These are phyloP conservation scores for Nomada ferruginata DNA, from an alignment of 2,888 invertebrate species.

Conservation along the genomic window DNA sequence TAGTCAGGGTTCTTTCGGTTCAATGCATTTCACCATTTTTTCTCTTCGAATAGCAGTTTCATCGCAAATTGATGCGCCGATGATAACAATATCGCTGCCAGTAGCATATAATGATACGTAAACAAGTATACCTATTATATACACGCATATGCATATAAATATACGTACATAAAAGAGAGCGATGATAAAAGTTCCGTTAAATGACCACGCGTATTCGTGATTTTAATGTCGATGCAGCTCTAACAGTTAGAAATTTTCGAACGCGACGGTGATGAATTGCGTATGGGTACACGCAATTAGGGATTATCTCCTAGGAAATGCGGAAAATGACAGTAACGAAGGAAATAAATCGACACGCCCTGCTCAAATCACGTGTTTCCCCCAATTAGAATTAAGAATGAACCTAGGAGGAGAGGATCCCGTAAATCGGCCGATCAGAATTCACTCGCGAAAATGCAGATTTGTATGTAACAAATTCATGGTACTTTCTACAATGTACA, in stretches of 20 bases:
- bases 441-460: constrained; percentile 32
- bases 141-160: constrained; percentile 18
- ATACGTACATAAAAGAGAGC: background rate
- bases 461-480: constrained; percentile 39
- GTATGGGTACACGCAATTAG: constrained; percentile 21
- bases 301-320: constrained; percentile 7
- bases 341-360: constrained; percentile 20
- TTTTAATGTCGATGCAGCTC: constrained; percentile 36
- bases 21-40: constrained; percentile 38
- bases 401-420: constrained; percentile 3
- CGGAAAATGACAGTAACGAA: background rate
- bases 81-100: constrained; percentile 63
- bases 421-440: constrained; percentile 16
- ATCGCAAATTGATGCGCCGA: constrained; percentile 68
- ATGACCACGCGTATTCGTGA: constrained; percentile 16
- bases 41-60: constrained; percentile 59
- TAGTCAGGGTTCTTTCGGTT: constrained; percentile 40
- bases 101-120: constrained; percentile 52
- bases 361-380: constrained; percentile 51
- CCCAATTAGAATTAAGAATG: background rate
- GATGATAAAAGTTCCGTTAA: background rate
- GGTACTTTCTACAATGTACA: constrained; percentile 32
- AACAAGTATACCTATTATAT: constrained; percentile 39
- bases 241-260: constrained; percentile 63
- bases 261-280: constrained; percentile 26